These are phyloP conservation scores for Neoitamus cyanurus DNA, from an alignment of 2,888 invertebrate species.

Conservation along the genomic window DNA sequence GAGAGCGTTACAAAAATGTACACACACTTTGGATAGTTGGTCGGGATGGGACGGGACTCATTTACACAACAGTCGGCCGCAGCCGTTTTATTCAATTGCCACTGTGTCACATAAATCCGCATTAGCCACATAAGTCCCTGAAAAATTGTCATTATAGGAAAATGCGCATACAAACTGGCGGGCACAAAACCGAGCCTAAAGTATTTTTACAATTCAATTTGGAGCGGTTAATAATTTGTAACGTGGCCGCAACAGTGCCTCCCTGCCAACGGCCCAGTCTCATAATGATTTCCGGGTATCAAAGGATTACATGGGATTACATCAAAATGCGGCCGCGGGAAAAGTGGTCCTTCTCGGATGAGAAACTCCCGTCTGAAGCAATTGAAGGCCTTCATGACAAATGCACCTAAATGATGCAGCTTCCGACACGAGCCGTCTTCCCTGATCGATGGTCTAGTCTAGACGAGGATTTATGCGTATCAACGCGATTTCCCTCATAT, in stretches of 20 bases:
- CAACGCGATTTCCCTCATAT: neutral
- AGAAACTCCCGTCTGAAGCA: neutral
- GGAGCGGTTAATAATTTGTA: neutral
- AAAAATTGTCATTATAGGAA: neutral
- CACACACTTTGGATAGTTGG: neutral
- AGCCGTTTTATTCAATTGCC: neutral
- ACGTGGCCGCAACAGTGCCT: neutral
- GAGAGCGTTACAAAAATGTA: neutral
- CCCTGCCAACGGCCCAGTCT: neutral
- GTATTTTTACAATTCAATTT: no score
- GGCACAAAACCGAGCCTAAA: neutral
- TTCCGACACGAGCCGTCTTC: neutral
- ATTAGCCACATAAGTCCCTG: neutral
- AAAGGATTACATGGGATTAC: neutral
- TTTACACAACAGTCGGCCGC: neutral
- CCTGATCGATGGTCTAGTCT: neutral
- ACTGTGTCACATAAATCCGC: neutral
- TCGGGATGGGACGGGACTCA: no score
- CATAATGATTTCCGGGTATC: neutral
- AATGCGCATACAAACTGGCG: neutral
- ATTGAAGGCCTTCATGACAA: neutral
- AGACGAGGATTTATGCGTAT: neutral
- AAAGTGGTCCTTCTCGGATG: neutral
- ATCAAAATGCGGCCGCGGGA: neutral
- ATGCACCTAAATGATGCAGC: neutral